These are phyloP conservation scores for Hyalella azteca DNA, from an alignment of 2,888 invertebrate genomes.

Conservation along the genomic window DNA sequence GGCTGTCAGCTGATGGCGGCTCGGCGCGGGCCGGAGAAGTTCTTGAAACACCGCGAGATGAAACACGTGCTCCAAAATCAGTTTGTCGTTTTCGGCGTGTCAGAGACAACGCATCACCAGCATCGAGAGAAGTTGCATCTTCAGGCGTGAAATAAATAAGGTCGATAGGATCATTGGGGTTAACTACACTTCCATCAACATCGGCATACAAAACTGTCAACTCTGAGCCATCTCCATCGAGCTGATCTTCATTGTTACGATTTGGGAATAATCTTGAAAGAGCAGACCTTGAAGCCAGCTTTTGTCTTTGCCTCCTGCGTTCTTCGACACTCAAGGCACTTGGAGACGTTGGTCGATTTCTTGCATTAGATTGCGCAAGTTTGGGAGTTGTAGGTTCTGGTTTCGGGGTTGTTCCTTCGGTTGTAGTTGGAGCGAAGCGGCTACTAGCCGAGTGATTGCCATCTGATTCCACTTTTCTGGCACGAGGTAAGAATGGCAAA, in stretches of 20 bases:
- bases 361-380: not conserved
- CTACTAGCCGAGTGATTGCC: not conserved
- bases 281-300: not conserved
- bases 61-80: constrained; percentile 12
- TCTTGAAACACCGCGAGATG: not conserved
- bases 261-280: constrained; percentile 22
- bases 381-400: constrained; percentile 1
- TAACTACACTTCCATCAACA: constrained; percentile 15
- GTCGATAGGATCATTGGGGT: constrained; percentile 28
- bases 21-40: not conserved
- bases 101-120: not conserved
- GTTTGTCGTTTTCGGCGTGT: constrained; percentile 7
- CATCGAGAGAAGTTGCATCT: no score
- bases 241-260: not conserved
- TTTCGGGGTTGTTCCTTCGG: not conserved
- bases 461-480: not conserved
- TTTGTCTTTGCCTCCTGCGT: constrained; percentile 23
- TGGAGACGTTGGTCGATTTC: not conserved
- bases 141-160: constrained; percentile 29
- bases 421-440: not conserved
- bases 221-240: constrained; percentile 33
- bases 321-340: not conserved
- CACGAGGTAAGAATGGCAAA: constrained; percentile 46
- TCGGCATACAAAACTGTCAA: constrained; percentile 12
- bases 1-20: not conserved